phyloP scores from a whole-genome alignment of 2,113 vertebrate genomes.

The Caloenas nicobarica region DNA sequence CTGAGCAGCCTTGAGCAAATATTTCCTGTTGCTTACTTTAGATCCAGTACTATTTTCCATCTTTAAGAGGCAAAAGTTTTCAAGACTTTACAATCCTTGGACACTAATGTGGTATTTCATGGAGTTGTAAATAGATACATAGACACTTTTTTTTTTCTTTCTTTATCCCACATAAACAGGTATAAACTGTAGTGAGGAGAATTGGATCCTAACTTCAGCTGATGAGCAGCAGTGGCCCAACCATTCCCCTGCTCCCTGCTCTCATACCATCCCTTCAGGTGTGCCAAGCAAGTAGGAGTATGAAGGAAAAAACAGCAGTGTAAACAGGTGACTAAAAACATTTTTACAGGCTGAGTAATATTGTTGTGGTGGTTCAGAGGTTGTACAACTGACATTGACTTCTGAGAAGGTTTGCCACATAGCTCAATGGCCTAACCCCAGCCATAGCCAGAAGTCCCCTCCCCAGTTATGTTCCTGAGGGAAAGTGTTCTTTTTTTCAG shows the following conservation, averaged over 20 bases:
- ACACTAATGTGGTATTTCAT: neutral
- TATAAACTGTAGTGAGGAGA: neutral
- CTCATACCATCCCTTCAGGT: neutral
- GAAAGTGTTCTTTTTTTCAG: neutral
- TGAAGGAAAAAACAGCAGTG: fast-evolving
- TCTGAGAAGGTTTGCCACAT: neutral
- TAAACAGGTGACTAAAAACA: neutral
- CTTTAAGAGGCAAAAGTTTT: neutral
- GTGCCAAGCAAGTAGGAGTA: neutral
- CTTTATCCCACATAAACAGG: neutral
- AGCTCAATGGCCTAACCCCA: neutral
- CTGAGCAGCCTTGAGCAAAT: neutral
- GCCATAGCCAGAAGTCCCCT: neutral
- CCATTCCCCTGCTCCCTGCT: neutral
- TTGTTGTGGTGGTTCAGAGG: neutral
- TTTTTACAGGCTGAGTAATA: neutral
- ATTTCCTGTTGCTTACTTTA: neutral
- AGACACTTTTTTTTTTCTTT: neutral
- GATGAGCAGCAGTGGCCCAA: neutral
- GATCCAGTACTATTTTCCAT: neutral
- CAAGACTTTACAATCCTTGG: neutral
- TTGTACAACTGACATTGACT: neutral
- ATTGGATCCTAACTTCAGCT: neutral
- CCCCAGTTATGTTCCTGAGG: neutral
- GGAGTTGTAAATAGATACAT: neutral